These are phyloP conservation scores for Sinocyclocheilus anophthalmus DNA, from an alignment of 2,113 vertebrate species.

Conservation along the genomic window DNA sequence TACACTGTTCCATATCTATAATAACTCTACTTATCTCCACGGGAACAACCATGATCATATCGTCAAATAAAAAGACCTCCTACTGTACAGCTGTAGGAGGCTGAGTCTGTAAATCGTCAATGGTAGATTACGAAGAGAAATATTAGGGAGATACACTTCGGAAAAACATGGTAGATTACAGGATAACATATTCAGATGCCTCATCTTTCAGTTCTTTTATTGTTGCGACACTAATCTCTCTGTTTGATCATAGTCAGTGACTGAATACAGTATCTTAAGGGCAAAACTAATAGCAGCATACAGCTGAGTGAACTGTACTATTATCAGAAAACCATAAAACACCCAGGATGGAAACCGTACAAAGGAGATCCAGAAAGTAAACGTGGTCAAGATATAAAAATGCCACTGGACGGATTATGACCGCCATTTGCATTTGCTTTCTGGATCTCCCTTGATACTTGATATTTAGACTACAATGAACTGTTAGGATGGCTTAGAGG, in stretches of 20 bases:
- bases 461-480: not conserved
- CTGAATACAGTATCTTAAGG: not conserved
- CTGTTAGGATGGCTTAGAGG: not conserved
- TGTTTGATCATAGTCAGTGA: not conserved
- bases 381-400: not conserved
- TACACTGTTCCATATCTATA: slow-evolving; percentile 27
- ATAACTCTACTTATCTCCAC: slow-evolving; percentile 29
- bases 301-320: not conserved
- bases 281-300: slow-evolving; percentile 2
- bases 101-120: not conserved
- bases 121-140: not conserved
- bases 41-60: slow-evolving; percentile 17
- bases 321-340: not conserved
- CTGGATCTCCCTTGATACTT: not conserved
- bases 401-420: not conserved
- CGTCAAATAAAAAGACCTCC: slow-evolving; percentile 24
- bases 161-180: slow-evolving; percentile 7
- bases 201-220: slow-evolving; percentile 13
- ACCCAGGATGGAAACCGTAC: not conserved
- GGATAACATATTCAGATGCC: slow-evolving; percentile 12
- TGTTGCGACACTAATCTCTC: not conserved
- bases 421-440: not conserved
- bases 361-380: not conserved
- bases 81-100: slow-evolving; percentile 22
- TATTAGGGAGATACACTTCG: not conserved